Base-by-base conservation (phyloP, 2,888 invertebrate genomes). In the Pristionchus fissidentatus region DNA sequence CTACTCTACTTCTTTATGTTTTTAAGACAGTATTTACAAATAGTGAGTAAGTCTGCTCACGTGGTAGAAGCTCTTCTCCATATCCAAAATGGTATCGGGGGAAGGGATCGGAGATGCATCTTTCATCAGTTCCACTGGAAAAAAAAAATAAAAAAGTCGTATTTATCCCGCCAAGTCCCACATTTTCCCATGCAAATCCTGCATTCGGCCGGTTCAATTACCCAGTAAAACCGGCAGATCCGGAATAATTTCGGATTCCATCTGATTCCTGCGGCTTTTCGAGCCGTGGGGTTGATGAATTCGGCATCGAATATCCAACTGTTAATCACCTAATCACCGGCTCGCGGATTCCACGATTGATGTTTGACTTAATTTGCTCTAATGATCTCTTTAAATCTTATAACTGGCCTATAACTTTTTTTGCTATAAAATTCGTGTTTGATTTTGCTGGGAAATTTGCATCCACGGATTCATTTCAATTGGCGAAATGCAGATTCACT, bases 101-200 rank as follows among this genome's bases (percentile, higher is more conserved):
- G 75, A 77, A 5, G 75, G 49, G 2, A 49, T 29, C 19, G 49
- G 75, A 26, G 75, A 77, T 0, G 49, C 29, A 26, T 77, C 75
- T n/a, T 77, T 77, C 29, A 77, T 46, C n/a, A 77, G 49, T 19
- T 77, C 75, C 3, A 49, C 70, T 70, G 70, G 26, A 70, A 70
- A 22, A 55, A 22, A 55, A 55, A 13, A 4, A n/a, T 55, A 38
- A 1, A 29, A 29, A 10, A 35, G 13, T 32, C 60, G 8, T 10
- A 26, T 26, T 57, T 57, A 8, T 22, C 8, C 22, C 10, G 22
- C 57, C 22, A 0, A 26, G 5, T 22, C 57, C 26, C 57, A 8
- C 8, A 22, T 32, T 8, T 22, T 66, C 38, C 2, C 7, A 66
- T 66, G 19, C 38, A 13, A 1, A 57, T 29, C 19, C 38, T 22